A percentile compares a stretch with the other conserved stretches of the same genome.
These are phyloP conservation scores for Characodon lateralis DNA, from an alignment of 2,797 vertebrate species.

Conservation along the genomic window DNA sequence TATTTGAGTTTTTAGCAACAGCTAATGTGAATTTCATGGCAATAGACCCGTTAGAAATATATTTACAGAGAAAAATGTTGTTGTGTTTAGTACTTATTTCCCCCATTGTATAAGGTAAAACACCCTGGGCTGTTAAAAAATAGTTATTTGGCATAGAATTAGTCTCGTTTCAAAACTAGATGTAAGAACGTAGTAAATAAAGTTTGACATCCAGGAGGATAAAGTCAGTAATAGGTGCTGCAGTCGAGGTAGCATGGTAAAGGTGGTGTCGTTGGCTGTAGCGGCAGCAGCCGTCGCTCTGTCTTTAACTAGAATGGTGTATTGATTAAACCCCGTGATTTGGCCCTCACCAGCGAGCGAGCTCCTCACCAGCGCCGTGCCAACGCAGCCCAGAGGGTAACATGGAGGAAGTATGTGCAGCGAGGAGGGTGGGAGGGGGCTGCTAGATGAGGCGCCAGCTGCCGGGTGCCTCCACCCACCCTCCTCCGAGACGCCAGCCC, in stretches of 20 bases:
- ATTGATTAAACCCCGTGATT: slow-evolving; percentile 98
- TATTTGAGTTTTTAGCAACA: neutral
- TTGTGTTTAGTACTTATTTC: neutral
- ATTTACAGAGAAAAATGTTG: neutral
- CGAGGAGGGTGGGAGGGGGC: slow-evolving; percentile 14
- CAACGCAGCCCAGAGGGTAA: slow-evolving; percentile 69
- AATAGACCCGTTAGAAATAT: neutral
- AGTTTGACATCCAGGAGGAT: slow-evolving; percentile 50
- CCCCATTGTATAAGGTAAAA: neutral
- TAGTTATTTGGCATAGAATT: slow-evolving; percentile 9
- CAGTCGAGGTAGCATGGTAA: slow-evolving; percentile 58
- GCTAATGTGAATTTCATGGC: neutral
- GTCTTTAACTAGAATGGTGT: slow-evolving; percentile 97
- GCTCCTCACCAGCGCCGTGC: slow-evolving; percentile 69
- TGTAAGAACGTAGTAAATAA: slow-evolving; percentile 47
- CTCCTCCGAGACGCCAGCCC: slow-evolving; percentile 88
- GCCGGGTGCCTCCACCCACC: slow-evolving; percentile 90
- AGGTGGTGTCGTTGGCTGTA: slow-evolving; percentile 37
- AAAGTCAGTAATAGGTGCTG: slow-evolving; percentile 65
- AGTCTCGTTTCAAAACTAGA: slow-evolving; percentile 36
- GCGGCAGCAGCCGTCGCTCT: slow-evolving; percentile 83
- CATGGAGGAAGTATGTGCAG: slow-evolving; percentile 65
- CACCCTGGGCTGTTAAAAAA: neutral
- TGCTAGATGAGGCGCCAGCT: slow-evolving; percentile 94
- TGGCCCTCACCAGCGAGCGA: slow-evolving; percentile 80